Conservation (phyloP, 2,888 invertebrate species). For the Drosophila siamana region DNA sequence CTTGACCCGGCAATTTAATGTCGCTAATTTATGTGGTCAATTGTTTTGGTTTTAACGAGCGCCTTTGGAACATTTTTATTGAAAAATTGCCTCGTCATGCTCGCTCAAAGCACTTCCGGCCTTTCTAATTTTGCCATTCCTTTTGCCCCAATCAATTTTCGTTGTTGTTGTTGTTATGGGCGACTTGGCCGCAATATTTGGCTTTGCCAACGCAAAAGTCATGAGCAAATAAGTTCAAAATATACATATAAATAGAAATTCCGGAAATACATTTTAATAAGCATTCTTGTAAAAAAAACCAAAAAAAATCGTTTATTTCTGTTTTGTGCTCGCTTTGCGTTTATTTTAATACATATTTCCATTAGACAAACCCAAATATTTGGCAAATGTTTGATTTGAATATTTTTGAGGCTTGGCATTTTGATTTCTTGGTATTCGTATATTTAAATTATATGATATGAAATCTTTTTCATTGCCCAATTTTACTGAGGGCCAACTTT, state of each 20-base stretch:
- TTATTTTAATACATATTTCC: slow-evolving; percentile 1
- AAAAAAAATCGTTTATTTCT: too few species aligned
- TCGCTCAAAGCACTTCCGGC: slow-evolving; percentile 51
- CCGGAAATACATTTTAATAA: background rate
- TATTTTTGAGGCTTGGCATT: slow-evolving; percentile 12
- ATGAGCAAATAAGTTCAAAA: slow-evolving; percentile 3
- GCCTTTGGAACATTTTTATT: slow-evolving; percentile 53
- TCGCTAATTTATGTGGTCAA: slow-evolving; percentile 77
- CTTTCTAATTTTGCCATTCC: slow-evolving; percentile 33
- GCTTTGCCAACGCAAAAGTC: background rate
- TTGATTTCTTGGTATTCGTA: background rate
- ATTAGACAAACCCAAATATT: background rate
- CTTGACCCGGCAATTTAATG: slow-evolving; percentile 63
- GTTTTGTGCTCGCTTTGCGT: background rate
- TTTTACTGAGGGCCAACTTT: slow-evolving; percentile 17
- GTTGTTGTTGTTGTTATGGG: background rate
- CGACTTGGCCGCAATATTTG: slow-evolving; percentile 2
- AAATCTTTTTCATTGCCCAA: background rate
- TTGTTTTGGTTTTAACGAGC: slow-evolving; percentile 79
- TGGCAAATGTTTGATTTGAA: slow-evolving; percentile 2
- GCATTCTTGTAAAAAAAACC: background rate
- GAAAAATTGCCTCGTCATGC: slow-evolving; percentile 56
- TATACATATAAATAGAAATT: slow-evolving; percentile 3
- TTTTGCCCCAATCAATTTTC: slow-evolving; percentile 12
- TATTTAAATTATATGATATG: slow-evolving; percentile 5